These are phyloP conservation scores for Trematomus bernacchii DNA, from an alignment of 2,797 vertebrate genomes.

Conservation along the genomic window DNA sequence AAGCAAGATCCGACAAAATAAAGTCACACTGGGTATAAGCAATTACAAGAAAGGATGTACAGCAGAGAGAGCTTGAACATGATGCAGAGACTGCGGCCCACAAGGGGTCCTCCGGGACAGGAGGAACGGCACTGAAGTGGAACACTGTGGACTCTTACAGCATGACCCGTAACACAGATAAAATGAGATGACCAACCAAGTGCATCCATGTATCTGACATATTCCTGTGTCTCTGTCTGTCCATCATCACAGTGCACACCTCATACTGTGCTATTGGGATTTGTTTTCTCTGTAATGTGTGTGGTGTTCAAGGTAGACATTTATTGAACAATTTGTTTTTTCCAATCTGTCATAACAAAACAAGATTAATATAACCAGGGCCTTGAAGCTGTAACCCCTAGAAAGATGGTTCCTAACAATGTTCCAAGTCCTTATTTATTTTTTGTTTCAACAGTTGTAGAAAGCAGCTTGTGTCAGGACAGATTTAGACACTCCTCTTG, in stretches of 20 bases:
- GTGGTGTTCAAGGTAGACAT: neutral
- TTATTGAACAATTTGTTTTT: neutral
- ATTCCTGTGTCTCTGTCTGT: slow-evolving; percentile 3
- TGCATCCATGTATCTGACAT: slow-evolving; percentile 39
- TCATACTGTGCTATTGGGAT: neutral
- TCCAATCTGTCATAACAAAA: neutral
- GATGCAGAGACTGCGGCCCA: slow-evolving; percentile 17
- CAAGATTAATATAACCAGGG: neutral
- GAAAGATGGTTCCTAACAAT: neutral
- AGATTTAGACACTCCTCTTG: slow-evolving; percentile 24
- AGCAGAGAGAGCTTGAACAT: slow-evolving; percentile 7
- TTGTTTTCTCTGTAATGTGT: neutral
- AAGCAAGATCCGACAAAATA: slow-evolving; percentile 12
- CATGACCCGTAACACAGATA: slow-evolving; percentile 38
- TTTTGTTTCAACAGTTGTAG: neutral
- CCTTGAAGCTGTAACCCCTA: neutral
- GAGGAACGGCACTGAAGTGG: slow-evolving; percentile 46
- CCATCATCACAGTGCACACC: neutral
- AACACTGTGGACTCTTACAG: slow-evolving; percentile 46
- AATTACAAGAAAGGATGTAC: neutral
- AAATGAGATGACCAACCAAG: slow-evolving; percentile 53
- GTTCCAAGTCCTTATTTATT: neutral
- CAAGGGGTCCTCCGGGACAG: slow-evolving; percentile 25
- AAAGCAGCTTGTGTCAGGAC: slow-evolving; percentile 1
- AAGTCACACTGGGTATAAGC: slow-evolving; percentile 2